A percentile compares a stretch with the other conserved stretches of the same genome.
Evolutionary conservation across 2,113 vertebrate genomes (phyloP).

Genomic region (Gopherus evgoodei): DNA sequence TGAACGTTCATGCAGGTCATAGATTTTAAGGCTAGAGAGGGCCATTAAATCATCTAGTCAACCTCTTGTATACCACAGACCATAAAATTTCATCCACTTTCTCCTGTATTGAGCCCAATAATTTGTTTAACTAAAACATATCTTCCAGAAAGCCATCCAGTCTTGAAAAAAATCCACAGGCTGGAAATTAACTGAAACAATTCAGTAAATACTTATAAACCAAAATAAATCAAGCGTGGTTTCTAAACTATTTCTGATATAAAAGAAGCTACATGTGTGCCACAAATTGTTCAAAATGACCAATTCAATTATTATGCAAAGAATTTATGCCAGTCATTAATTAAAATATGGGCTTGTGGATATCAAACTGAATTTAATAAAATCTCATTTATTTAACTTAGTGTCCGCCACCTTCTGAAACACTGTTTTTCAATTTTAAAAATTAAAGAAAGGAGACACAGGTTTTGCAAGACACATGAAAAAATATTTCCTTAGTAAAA

Average conservation of each 20-base stretch:
- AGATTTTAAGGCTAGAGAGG: neutral
- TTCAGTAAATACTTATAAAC: neutral
- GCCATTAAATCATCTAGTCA: neutral
- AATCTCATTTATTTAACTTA: neutral
- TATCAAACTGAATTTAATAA: neutral
- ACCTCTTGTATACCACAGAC: neutral
- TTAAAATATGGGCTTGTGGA: neutral
- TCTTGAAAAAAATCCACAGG: neutral
- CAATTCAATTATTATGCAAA: rapidly evolving
- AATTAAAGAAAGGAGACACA: neutral
- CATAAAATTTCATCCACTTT: rapidly evolving
- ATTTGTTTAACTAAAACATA: rapidly evolving
- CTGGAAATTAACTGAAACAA: neutral
- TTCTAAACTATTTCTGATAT: neutral
- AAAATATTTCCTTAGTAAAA: neutral
- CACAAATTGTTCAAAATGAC: rapidly evolving
- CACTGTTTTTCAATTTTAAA: neutral
- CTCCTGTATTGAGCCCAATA: neutral
- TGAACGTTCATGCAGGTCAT: neutral
- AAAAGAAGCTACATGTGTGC: neutral
- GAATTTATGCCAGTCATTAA: neutral
- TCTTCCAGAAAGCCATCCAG: neutral
- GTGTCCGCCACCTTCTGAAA: slow-evolving; percentile 16
- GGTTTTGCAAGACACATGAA: neutral
- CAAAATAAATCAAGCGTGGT: neutral